Percentiles rank a stretch among this genome's conserved stretches.
Evolutionary conservation across 2,888 invertebrate genomes (phyloP).

Genomic region (Leucania comma): DNA sequence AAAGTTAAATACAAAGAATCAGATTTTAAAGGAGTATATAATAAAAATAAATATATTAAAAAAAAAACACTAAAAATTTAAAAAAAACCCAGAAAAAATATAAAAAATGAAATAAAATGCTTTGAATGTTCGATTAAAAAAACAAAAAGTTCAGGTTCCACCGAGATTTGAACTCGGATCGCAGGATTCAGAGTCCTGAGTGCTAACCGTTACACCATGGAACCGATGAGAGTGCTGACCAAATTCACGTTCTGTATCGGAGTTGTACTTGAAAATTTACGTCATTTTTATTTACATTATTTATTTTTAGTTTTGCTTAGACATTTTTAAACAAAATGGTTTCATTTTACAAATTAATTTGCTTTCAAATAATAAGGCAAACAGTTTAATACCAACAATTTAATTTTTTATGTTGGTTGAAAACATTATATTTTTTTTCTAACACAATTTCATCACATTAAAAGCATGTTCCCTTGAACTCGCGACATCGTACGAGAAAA

Average conservation of each 20-base stretch:
- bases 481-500: neutral
- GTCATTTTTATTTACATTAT: neutral
- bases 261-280: neutral
- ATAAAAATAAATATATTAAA: neutral
- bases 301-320: neutral
- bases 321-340: too few species aligned
- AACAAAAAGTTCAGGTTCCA: slow-evolving; percentile 91
- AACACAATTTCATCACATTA: neutral
- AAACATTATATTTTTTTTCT: too few species aligned
- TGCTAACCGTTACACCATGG: slow-evolving; percentile 94
- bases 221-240: slow-evolving; percentile 66
- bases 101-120: neutral
- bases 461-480: slow-evolving; percentile 8
- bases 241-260: slow-evolving; percentile 63
- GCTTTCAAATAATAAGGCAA: too few species aligned
- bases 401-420: too few species aligned
- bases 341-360: too few species aligned
- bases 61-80: neutral
- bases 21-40: neutral
- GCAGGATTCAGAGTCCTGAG: slow-evolving; percentile 96
- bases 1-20: neutral
- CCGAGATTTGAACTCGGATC: slow-evolving; percentile 96
- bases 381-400: too few species aligned
- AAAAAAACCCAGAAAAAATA: slow-evolving; percentile 4
- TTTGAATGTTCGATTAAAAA: slow-evolving; percentile 12